A percentile compares a stretch with the other conserved stretches of the same genome.
Conservation (phyloP, 1,140 invertebrate species). For the Colletes latitarsis region DNA sequence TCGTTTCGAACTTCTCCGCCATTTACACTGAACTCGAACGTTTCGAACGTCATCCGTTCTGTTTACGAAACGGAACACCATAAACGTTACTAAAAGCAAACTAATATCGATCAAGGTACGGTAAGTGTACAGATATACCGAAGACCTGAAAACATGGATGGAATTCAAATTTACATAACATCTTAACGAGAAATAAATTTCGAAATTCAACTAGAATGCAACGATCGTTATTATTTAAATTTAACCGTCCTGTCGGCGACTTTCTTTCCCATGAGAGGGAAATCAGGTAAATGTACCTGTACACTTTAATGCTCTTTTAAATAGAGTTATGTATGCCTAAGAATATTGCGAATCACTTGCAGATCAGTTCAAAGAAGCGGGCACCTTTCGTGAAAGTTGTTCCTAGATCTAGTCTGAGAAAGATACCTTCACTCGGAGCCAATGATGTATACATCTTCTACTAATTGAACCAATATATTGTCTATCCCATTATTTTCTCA, state of each 20-base stretch:
- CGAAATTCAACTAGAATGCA: not conserved
- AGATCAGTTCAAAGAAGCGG: not conserved
- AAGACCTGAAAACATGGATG: no score
- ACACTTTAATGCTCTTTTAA: not conserved
- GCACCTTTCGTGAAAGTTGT: conserved; percentile 15
- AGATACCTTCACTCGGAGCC: conserved; percentile 35
- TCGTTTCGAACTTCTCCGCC: not conserved
- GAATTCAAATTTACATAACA: no score
- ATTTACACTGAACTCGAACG: no score
- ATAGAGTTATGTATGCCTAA: not conserved
- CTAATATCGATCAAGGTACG: no score
- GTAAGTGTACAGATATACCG: no score
- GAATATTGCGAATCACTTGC: not conserved
- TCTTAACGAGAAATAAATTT: not conserved
- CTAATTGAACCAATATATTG: conserved; percentile 28
- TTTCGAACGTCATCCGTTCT: no score
- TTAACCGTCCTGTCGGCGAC: not conserved
- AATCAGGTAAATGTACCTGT: not conserved
- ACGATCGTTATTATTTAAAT: not conserved
- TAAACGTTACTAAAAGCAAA: no score
- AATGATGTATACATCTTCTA: conserved; percentile 9
- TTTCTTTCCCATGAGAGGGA: not conserved
- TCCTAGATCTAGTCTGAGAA: conserved; percentile 17
- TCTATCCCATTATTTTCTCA: conserved; percentile 1
- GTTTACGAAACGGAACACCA: not conserved